phyloP scores from a whole-genome alignment of 37 sponge, comb jelly and placozoan genomes.

The Bolinopsis microptera region DNA sequence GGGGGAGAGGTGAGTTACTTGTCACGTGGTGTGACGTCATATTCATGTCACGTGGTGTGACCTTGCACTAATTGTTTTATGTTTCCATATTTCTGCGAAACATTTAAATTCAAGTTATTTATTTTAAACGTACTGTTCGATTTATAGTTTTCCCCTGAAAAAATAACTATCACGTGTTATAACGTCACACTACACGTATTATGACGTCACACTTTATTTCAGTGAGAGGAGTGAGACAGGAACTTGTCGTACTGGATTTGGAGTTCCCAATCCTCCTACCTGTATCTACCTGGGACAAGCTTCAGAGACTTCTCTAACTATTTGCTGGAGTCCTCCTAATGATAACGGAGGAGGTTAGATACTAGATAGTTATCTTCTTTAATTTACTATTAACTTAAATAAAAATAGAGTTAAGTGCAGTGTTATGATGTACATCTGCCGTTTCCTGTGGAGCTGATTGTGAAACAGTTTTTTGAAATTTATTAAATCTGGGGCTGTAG shows the following conservation, averaged over 20 bases:
- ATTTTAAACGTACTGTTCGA: no score
- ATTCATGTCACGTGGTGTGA: neutral
- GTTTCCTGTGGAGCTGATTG: neutral
- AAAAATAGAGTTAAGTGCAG: no score
- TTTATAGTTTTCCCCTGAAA: no score
- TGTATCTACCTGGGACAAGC: slow-evolving; percentile 53
- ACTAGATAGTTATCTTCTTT: neutral
- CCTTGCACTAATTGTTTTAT: no score
- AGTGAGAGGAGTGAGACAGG: neutral
- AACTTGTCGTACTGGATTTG: neutral
- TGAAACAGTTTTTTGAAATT: neutral
- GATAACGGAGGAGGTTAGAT: slow-evolving; percentile 17
- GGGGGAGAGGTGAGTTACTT: slow-evolving; percentile 14
- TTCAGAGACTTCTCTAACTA: neutral
- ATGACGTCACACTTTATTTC: no score
- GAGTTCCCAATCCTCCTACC: slow-evolving; percentile 25
- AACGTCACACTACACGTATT: no score
- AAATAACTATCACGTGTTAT: no score
- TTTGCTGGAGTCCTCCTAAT: slow-evolving; percentile 34
- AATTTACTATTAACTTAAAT: no score
- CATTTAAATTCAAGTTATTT: no score
- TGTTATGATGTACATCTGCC: no score
- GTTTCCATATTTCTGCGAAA: no score
- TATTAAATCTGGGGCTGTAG: neutral
- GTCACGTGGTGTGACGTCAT: no score